Evolutionary conservation across 2,797 vertebrate genomes (phyloP).

Genomic region (Nyctibius grandis): DNA sequence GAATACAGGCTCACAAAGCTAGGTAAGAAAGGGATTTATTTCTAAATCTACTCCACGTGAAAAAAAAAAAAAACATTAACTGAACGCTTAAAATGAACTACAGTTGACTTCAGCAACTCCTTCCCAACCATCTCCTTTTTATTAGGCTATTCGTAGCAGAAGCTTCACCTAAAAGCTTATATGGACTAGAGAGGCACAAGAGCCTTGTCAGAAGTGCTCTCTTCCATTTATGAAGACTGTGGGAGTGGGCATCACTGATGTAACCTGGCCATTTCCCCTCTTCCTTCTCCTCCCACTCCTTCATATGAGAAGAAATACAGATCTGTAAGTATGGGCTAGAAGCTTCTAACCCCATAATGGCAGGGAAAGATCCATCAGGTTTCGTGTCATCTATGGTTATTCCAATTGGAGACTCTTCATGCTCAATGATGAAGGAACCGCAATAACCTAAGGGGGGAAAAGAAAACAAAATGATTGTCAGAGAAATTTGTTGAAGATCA

Average conservation of each 20-base stretch:
- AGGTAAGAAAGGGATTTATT: background rate
- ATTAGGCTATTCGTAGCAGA: background rate
- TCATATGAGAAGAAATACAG: background rate
- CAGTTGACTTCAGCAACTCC: background rate
- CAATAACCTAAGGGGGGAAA: constrained; percentile 69
- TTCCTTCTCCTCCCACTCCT: background rate
- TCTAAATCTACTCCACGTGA: background rate
- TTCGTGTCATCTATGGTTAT: constrained; percentile 80
- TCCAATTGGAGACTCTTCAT: constrained; percentile 78
- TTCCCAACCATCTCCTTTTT: background rate
- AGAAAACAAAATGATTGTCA: background rate
- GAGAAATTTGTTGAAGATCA: background rate
- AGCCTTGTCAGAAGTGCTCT: background rate
- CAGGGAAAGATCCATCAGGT: constrained; percentile 76
- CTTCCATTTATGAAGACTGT: background rate
- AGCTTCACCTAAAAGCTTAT: background rate
- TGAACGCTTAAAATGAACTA: background rate
- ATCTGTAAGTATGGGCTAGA: background rate
- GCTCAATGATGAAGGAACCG: constrained; percentile 75
- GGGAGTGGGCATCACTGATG: background rate
- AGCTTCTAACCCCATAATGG: constrained; percentile 77
- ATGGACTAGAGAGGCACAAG: background rate
- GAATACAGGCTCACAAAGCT: background rate
- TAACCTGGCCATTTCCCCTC: background rate
- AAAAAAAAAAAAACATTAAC: background rate